Evolutionary conservation across 2,797 vertebrate genomes (phyloP).

Genomic region (Poeciliopsis paucimaculata): DNA sequence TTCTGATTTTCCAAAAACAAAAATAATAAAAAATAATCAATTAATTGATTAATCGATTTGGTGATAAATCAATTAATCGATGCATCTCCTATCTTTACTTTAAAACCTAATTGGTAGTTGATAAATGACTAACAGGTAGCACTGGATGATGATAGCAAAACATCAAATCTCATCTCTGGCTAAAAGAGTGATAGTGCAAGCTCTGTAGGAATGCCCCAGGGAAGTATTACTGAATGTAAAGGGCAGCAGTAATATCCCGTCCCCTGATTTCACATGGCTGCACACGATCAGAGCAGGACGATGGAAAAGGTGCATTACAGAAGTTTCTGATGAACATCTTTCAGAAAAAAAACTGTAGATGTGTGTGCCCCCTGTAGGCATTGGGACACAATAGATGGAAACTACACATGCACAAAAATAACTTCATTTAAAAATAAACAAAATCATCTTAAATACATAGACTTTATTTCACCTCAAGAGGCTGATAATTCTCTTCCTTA

Average conservation of each 20-base stretch:
- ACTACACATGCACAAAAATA: neutral
- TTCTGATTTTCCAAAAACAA: too few relatives aligned
- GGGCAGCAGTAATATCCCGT: constrained; percentile 68
- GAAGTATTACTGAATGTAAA: constrained; percentile 65
- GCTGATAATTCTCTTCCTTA: neutral
- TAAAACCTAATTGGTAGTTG: constrained; percentile 73
- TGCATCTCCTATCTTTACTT: constrained; percentile 10
- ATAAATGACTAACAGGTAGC: constrained; percentile 53
- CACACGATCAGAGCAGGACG: constrained; percentile 69
- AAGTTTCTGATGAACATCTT: constrained; percentile 23
- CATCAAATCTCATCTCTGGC: constrained; percentile 66
- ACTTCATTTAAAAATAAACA: neutral
- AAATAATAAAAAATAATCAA: too few relatives aligned
- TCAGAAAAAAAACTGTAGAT: constrained; percentile 20
- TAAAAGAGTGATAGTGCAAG: constrained; percentile 29
- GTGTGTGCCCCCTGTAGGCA: constrained; percentile 49
- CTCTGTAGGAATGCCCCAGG: constrained; percentile 56
- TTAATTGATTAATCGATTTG: too few relatives aligned
- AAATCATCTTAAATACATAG: neutral
- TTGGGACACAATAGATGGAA: constrained; percentile 8
- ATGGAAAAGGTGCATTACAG: constrained; percentile 49
- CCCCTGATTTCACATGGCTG: constrained; percentile 73
- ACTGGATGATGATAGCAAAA: constrained; percentile 43
- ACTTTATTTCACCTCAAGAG: neutral
- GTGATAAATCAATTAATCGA: too few relatives aligned